Evolutionary conservation across 1,140 invertebrate species (phyloP), one percentile per base, ranked within the genome.

Genomic region (Solen grandis): DNA sequence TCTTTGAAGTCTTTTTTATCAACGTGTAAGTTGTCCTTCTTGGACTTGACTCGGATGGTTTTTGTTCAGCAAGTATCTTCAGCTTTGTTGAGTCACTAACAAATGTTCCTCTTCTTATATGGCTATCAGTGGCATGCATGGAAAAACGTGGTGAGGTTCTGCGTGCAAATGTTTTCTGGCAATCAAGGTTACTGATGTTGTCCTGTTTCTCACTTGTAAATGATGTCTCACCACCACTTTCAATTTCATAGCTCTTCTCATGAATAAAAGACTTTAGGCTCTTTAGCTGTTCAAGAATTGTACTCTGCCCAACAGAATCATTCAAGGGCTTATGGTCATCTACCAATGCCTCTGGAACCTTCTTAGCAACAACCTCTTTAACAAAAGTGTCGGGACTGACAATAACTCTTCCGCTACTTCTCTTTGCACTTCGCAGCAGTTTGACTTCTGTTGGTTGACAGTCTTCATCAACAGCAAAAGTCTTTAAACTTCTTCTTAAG

Each of bases 261-360:
- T 80, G 76, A 13, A 88, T 70, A 60, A 78, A 84, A 22, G 63
- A 68, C 31, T 75, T 73, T 16, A 89, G 72, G 38, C 31, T 80
- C 16, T 85, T 65, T 14, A 88, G 59, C 55, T 87, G 85, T 25
- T 77, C 68, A 10, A 88, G 55, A 57, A 88, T 81, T 19, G 81
- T 35, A 57, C 73, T 80, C 38, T 89, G 85, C 38, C 83, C 82
- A 35, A n/a, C n/a, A n/a, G n/a, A n/a, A n/a, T n/a, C n/a, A n/a
- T n/a, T n/a, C n/a, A n/a, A n/a, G n/a, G n/a, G n/a, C n/a, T n/a
- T n/a, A n/a, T n/a, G n/a, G n/a, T n/a, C n/a, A n/a, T n/a, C n/a
- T n/a, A n/a, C n/a, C n/a, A n/a, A n/a, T n/a, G n/a, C n/a, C n/a
- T n/a, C n/a, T n/a, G n/a, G n/a, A n/a, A n/a, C n/a, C n/a, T n/a